These are phyloP conservation scores for Lycopodina hypogea DNA, from an alignment of 37 sponge, comb jelly and placozoan species.

Conservation along the genomic window DNA sequence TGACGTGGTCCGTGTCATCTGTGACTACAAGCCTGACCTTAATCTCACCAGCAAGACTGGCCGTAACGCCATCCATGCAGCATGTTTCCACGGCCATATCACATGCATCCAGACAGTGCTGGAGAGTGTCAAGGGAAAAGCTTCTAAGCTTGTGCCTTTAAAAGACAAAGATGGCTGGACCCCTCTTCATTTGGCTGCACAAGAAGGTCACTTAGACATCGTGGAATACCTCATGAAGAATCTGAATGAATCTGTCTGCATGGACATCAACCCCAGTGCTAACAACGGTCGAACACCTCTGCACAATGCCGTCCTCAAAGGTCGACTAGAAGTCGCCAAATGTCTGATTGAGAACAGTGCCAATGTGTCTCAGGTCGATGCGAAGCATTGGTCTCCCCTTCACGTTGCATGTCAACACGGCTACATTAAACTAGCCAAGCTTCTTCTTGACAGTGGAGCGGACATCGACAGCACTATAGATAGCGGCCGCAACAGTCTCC, in stretches of 20 bases:
- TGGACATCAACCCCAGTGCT: constrained; percentile 44
- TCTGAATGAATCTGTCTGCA: not conserved
- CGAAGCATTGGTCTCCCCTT: constrained; percentile 72
- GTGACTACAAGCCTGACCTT: constrained; percentile 42
- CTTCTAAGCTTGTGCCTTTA: not conserved
- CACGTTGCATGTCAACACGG: constrained; percentile 83
- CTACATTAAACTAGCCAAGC: constrained; percentile 43
- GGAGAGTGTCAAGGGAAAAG: not conserved
- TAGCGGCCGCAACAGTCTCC: constrained; percentile 68
- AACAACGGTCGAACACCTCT: constrained; percentile 78
- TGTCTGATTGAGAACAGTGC: constrained; percentile 51
- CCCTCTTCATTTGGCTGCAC: constrained; percentile 76
- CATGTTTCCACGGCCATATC: constrained; percentile 74
- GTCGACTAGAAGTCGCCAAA: constrained; percentile 25
- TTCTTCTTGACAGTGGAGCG: constrained; percentile 40
- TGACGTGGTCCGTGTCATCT: constrained; percentile 45
- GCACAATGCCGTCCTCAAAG: constrained; percentile 80
- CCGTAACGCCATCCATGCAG: constrained; percentile 74
- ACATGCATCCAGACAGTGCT: constrained; percentile 50
- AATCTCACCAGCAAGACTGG: constrained; percentile 63
- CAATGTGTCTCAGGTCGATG: constrained; percentile 26
- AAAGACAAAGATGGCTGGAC: constrained; percentile 82
- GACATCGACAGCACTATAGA: constrained; percentile 59
- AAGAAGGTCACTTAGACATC: constrained; percentile 75
- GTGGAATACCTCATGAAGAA: constrained; percentile 37